Evolutionary conservation across 1,140 invertebrate genomes (phyloP).

Genomic region (Drosophila varians): DNA sequence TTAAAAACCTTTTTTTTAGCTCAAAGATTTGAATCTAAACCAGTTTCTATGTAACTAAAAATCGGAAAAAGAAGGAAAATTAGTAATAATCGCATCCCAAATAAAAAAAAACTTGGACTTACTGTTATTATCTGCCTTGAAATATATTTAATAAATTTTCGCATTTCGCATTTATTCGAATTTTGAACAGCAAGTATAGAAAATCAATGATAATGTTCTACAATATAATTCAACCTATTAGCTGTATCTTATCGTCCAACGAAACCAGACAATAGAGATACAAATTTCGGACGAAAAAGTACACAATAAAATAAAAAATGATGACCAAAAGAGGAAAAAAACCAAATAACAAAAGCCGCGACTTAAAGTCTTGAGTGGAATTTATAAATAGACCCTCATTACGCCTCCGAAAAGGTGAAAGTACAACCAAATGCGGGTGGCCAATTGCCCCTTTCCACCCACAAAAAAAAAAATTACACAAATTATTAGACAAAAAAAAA

Average conservation of each 20-base stretch:
- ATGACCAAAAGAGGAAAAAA: background rate
- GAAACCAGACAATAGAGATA: background rate
- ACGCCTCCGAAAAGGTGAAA: slow-evolving; percentile 16
- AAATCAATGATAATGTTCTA: background rate
- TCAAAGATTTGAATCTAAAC: too few relatives aligned
- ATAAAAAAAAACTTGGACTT: too few relatives aligned
- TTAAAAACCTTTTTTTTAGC: too few relatives aligned
- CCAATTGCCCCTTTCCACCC: slow-evolving; percentile 1
- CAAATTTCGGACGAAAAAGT: background rate
- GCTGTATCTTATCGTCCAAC: background rate
- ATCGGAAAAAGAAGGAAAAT: too few relatives aligned
- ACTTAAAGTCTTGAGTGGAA: background rate
- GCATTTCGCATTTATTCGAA: too few relatives aligned
- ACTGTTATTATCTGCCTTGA: too few relatives aligned
- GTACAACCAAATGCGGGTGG: slow-evolving; percentile 12
- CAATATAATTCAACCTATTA: background rate
- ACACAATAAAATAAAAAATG: background rate
- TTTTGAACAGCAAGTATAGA: too few relatives aligned
- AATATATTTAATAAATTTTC: too few relatives aligned
- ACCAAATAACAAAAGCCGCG: background rate
- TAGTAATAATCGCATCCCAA: too few relatives aligned
- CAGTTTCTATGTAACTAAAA: too few relatives aligned
- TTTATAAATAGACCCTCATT: slow-evolving; percentile 18
- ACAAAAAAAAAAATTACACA: background rate
- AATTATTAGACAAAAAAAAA: background rate